A percentile compares a stretch with the other conserved stretches of the same genome.
phyloP scores from a whole-genome alignment of 1,140 invertebrate genomes.

The Drosophila repleta region DNA sequence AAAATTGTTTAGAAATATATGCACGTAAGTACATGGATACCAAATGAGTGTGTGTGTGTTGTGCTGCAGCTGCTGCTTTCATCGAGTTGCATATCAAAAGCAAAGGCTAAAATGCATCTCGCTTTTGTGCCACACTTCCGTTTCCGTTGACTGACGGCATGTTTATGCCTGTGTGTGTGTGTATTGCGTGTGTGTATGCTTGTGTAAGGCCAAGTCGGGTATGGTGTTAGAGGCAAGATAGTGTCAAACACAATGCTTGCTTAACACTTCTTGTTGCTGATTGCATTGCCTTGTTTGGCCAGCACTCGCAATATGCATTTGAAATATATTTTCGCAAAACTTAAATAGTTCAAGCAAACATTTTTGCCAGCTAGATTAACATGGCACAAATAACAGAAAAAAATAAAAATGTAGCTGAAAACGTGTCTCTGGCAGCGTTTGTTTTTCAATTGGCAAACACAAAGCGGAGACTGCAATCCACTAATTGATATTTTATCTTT shows the following conservation, averaged over 20 bases:
- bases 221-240: slow-evolving; percentile 19
- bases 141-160: slow-evolving; percentile 60
- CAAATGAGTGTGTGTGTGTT: not conserved
- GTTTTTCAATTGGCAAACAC: slow-evolving; percentile 75
- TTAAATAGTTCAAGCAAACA: slow-evolving; percentile 47
- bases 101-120: slow-evolving; percentile 62
- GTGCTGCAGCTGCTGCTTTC: slow-evolving; percentile 18
- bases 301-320: slow-evolving; percentile 44
- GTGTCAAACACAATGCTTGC: slow-evolving; percentile 79
- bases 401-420: slow-evolving; percentile 38
- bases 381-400: too few species aligned
- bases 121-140: slow-evolving; percentile 63
- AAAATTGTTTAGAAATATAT: slow-evolving; percentile 60
- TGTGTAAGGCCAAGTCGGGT: not conserved
- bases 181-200: not conserved
- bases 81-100: slow-evolving; percentile 63
- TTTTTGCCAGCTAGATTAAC: slow-evolving; percentile 27
- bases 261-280: slow-evolving; percentile 73
- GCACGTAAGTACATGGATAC: slow-evolving; percentile 21
- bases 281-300: slow-evolving; percentile 74
- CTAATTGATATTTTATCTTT: slow-evolving; percentile 81
- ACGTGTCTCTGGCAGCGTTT: slow-evolving; percentile 76
- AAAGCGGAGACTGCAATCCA: slow-evolving; percentile 39
- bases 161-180: not conserved
- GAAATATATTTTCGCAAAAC: slow-evolving; percentile 30